These are phyloP conservation scores for Notothenia coriiceps DNA, from an alignment of 2,113 vertebrate species.

Conservation along the genomic window DNA sequence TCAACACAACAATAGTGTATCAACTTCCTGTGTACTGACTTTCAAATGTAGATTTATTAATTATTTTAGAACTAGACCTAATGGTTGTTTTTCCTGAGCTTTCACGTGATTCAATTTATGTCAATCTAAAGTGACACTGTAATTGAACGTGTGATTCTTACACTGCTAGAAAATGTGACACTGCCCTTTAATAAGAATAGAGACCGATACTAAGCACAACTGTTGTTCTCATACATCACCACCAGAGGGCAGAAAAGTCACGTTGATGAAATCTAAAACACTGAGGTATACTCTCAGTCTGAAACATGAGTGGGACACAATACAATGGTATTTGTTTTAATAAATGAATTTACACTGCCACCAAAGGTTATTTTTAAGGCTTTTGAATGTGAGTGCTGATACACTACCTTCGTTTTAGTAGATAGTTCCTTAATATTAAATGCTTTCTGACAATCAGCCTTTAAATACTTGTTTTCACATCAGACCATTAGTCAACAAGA, in stretches of 20 bases:
- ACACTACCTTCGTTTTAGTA: background rate
- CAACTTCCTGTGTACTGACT: background rate
- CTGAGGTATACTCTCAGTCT: no score
- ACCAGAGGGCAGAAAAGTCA: constrained; percentile 67
- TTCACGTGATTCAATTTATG: background rate
- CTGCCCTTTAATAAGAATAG: no score
- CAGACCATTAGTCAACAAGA: background rate
- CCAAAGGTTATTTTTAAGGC: background rate
- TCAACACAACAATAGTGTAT: background rate
- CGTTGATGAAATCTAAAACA: constrained; percentile 12
- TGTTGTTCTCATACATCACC: constrained; percentile 37
- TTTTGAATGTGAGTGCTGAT: background rate
- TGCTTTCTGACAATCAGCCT: background rate
- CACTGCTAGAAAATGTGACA: background rate
- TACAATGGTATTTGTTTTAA: background rate
- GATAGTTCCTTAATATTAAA: background rate
- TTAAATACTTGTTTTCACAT: background rate
- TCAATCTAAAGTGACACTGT: background rate
- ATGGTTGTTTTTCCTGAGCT: background rate
- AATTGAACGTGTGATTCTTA: background rate
- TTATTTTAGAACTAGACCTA: background rate
- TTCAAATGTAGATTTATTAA: background rate
- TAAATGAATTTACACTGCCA: background rate
- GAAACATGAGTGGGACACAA: background rate
- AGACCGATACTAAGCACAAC: accelerated